Percentiles rank a stretch among this genome's conserved stretches.
These are phyloP conservation scores for Lobophora halterata DNA, from an alignment of 2,888 invertebrate species.

Conservation along the genomic window DNA sequence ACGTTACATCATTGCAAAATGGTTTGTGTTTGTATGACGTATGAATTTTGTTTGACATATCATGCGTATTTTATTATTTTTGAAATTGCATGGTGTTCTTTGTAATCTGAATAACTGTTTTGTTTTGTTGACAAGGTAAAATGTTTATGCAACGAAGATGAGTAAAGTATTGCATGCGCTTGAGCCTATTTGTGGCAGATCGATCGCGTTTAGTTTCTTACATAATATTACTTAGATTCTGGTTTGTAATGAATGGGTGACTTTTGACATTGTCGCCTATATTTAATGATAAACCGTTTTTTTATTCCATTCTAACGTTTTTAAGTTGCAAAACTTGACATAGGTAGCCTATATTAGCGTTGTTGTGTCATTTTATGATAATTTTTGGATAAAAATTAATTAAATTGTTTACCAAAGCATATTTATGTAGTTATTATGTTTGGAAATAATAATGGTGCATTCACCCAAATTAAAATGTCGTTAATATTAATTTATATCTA, in stretches of 20 bases:
- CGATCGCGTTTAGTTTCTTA: constrained; percentile 23
- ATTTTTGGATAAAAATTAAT: constrained; percentile 23
- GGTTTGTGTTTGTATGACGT: constrained; percentile 14
- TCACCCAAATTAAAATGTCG: constrained; percentile 2
- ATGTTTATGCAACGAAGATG: constrained; percentile 29
- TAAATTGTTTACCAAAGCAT: constrained; percentile 11
- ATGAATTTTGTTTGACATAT: constrained; percentile 22
- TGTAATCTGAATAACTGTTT: constrained; percentile 13
- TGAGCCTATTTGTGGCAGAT: constrained; percentile 24
- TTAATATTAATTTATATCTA: constrained; percentile 1
- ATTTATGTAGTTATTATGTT: background rate
- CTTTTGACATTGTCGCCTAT: constrained; percentile 66
- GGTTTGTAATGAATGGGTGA: constrained; percentile 58
- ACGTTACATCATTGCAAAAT: constrained; percentile 23
- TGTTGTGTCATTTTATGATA: constrained; percentile 28
- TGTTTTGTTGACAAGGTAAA: constrained; percentile 16
- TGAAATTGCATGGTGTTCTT: constrained; percentile 11
- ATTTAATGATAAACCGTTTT: constrained; percentile 47
- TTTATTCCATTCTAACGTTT: constrained; percentile 48
- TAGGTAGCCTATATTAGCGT: constrained; percentile 33
- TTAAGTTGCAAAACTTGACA: constrained; percentile 35
- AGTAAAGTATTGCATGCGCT: constrained; percentile 30
- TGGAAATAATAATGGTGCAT: constrained; percentile 13
- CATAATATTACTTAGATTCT: constrained; percentile 26
- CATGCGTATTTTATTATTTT: constrained; percentile 10